Conservation (phyloP, 2,797 vertebrate species). For the Passerculus sandwichensis region DNA sequence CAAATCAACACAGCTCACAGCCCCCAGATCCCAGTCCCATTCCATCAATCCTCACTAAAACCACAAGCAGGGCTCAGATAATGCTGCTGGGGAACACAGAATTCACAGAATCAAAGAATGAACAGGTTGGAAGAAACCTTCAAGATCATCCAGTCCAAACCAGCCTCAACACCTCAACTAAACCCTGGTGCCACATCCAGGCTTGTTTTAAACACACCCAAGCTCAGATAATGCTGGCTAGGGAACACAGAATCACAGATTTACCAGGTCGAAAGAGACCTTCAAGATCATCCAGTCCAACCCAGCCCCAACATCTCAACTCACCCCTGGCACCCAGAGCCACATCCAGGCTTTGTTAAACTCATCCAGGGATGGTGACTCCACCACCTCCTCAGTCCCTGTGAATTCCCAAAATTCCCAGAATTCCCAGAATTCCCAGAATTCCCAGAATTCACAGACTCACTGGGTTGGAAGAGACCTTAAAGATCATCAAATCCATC, state of each 20-base stretch:
- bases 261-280: neutral
- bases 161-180: accelerated
- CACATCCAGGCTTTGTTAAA: neutral
- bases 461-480: too few relatives aligned
- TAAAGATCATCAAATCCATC: too few relatives aligned
- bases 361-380: too few relatives aligned
- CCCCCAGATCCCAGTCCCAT: neutral
- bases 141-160: accelerated
- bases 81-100: accelerated
- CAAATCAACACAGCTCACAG: neutral
- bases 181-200: neutral
- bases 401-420: too few relatives aligned
- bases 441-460: too few relatives aligned
- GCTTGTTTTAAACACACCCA: neutral
- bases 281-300: neutral
- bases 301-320: too few relatives aligned
- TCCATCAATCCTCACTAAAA: neutral
- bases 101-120: neutral
- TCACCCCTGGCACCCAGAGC: neutral
- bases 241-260: neutral
- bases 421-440: too few relatives aligned
- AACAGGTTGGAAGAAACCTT: neutral
- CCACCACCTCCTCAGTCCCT: too few relatives aligned
- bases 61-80: neutral
- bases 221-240: accelerated